Evolutionary conservation across 1,140 invertebrate species (phyloP).

Genomic region (Pachyrhynchus sulphureomaculatus): DNA sequence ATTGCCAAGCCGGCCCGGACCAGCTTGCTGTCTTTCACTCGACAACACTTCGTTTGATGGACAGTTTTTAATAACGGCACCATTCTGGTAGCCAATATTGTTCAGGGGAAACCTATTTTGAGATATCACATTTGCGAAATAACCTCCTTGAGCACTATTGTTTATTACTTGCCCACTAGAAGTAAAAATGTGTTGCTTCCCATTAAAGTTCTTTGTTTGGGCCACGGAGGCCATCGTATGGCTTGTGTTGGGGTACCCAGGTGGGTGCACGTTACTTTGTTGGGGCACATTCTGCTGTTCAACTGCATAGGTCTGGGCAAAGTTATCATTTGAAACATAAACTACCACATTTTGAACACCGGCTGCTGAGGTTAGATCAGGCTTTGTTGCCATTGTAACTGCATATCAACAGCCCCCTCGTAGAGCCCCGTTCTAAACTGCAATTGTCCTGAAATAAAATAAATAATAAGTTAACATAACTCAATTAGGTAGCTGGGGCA

Average conservation of each 20-base stretch:
- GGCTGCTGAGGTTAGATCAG: constrained; percentile 50
- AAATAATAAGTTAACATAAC: background rate
- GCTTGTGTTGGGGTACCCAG: constrained; percentile 36
- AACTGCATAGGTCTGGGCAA: constrained; percentile 50
- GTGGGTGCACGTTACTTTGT: constrained; percentile 28
- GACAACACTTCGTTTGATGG: constrained; percentile 35
- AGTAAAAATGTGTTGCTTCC: constrained; percentile 39
- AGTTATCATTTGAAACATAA: constrained; percentile 54
- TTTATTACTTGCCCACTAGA: constrained; percentile 31
- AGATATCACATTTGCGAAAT: constrained; percentile 39
- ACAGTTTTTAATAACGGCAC: constrained; percentile 40
- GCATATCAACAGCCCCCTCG: constrained; percentile 51
- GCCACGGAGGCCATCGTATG: constrained; percentile 46
- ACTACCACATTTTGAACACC: constrained; percentile 55
- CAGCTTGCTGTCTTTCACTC: constrained; percentile 35
- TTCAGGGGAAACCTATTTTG: constrained; percentile 44
- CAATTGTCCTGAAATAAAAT: constrained; percentile 44
- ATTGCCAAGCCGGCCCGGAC: constrained; percentile 37
- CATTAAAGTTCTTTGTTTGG: constrained; percentile 37
- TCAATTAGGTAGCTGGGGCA: background rate
- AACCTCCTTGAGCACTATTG: constrained; percentile 32
- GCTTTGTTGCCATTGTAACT: constrained; percentile 53
- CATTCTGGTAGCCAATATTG: constrained; percentile 38
- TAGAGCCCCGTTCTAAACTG: constrained; percentile 45
- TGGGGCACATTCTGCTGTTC: constrained; percentile 45